These are phyloP conservation scores for Pandemis cinnamomeana DNA, from an alignment of 2,888 invertebrate species.

Conservation along the genomic window DNA sequence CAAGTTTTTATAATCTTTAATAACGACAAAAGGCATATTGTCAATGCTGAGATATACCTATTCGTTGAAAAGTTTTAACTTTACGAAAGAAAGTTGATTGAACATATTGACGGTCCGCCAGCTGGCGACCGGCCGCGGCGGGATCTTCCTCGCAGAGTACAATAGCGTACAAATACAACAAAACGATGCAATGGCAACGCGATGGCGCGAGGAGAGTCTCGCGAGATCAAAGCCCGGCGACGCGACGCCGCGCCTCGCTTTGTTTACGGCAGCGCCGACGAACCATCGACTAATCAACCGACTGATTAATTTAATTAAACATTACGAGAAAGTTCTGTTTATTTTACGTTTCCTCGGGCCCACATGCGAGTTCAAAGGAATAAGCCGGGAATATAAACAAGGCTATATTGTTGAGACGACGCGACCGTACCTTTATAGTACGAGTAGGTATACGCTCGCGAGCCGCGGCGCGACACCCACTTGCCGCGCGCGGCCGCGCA, in stretches of 20 bases:
- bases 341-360: constrained; percentile 82
- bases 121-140: constrained; percentile 17
- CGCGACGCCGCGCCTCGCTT: constrained; percentile 62
- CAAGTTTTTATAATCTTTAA: too few relatives aligned
- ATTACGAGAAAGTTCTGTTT: constrained; percentile 85
- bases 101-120: neutral
- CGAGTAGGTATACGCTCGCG: constrained; percentile 48
- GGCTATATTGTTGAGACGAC: constrained; percentile 66
- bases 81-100: neutral
- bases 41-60: neutral
- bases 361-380: constrained; percentile 84
- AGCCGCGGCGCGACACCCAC: constrained; percentile 45
- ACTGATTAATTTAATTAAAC: constrained; percentile 85
- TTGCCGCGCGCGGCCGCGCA: constrained; percentile 41
- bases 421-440: constrained; percentile 21
- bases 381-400: constrained; percentile 77
- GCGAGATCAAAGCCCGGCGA: constrained; percentile 75
- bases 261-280: constrained; percentile 79
- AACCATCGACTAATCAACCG: constrained; percentile 83
- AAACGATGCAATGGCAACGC: constrained; percentile 37
- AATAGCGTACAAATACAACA: constrained; percentile 17
- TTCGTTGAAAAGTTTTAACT: neutral
- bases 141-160: constrained; percentile 9
- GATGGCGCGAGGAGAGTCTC: constrained; percentile 71
- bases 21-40: neutral